These are phyloP conservation scores for Chinchilla lanigera DNA, from an alignment of 2,113 vertebrate genomes.

Conservation along the genomic window DNA sequence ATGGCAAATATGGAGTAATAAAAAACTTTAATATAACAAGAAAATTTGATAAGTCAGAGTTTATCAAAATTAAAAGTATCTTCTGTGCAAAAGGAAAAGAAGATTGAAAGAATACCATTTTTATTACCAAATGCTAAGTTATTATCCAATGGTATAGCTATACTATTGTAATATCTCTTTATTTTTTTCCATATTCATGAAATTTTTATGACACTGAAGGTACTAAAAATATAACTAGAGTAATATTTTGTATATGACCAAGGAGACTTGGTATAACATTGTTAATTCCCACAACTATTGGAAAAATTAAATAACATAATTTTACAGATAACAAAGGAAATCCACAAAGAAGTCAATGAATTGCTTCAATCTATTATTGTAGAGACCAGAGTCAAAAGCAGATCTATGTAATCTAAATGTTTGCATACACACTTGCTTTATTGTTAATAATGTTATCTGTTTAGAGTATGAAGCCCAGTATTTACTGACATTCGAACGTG, in stretches of 20 bases:
- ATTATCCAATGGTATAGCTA: neutral
- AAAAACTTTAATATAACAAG: too few species aligned
- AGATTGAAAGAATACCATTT: neutral
- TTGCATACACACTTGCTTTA: neutral
- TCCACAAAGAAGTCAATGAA: neutral
- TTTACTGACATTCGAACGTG: neutral
- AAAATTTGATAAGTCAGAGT: too few species aligned
- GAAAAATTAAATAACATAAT: neutral
- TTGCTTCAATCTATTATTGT: neutral
- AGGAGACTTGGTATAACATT: neutral
- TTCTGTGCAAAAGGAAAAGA: too few species aligned
- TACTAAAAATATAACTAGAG: neutral
- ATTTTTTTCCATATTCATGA: neutral
- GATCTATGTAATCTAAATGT: neutral
- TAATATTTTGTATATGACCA: neutral
- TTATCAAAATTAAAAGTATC: too few species aligned
- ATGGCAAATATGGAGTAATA: too few species aligned
- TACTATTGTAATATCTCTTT: neutral
- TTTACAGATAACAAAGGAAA: neutral
- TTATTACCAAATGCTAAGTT: neutral
- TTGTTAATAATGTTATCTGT: neutral
- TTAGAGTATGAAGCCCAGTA: neutral
- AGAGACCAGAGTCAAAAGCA: conserved; percentile 21
- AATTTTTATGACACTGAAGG: neutral
- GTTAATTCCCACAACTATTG: neutral